Evolutionary conservation across 2,797 vertebrate genomes (phyloP), one percentile per base, ranked within the genome.

Genomic region (Gallinago stenura): DNA sequence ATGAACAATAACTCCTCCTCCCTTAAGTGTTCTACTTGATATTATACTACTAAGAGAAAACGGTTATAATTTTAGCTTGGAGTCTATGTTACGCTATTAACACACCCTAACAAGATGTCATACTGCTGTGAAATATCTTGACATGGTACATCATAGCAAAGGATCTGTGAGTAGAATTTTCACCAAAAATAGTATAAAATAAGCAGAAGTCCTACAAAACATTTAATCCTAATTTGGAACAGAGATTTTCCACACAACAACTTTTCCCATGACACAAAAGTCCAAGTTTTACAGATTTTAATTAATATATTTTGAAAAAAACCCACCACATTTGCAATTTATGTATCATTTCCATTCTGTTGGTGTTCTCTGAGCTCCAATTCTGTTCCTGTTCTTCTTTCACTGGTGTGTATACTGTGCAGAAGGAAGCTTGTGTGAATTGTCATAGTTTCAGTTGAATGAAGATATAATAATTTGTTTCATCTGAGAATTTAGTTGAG

Each of bases 401-500:
- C 21, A 19, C 16, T 53, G 33, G 7, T 2, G 1, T 26, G 15
- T 39, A 11, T 28, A 51, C 53, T 50, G 50, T 12, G 13, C 61
- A 75, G 41, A 83, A 69, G 15, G 54, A 15, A 65, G 22, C 18
- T 84, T 46, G 62, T 82, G 72, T 90, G 83, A 72, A 76, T 43
- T 91, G n/a, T 66, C 46, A 25, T 8, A 50, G 57, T 66, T 90
- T 79, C 66, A 78, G 46, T 4, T 79, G 65, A 89, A 81, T 62
- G 33, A 81, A 91, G 50, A 21, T 73, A 26, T 61, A 81, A 78
- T 83, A 81, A 92, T 45, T 54, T 77, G 17, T 78, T 95, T 78
- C 57, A 61, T 75, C 62, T 30, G n/a, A 69, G 65, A 61, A 22
- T 64, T 82, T 77, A 51, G 41, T 66, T 0, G 1, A 72, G 43